Evolutionary conservation across 2,888 invertebrate species (phyloP), one percentile per base, ranked within the genome.

Genomic region (Argyresthia albistria): DNA sequence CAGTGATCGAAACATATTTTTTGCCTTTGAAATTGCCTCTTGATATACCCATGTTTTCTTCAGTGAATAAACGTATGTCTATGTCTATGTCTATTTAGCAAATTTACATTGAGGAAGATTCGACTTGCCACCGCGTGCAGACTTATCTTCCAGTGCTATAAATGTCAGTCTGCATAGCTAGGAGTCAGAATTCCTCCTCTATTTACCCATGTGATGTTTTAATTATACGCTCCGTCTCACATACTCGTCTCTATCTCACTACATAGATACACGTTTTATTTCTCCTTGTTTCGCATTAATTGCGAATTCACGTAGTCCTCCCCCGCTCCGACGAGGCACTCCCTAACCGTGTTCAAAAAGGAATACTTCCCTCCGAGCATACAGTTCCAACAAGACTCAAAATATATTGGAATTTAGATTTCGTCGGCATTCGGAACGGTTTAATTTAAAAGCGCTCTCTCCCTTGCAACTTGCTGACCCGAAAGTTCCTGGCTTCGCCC

Each of bases 201-300:
- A 39, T 39, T 39, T 39, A n/a, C n/a, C 39, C 39, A 61, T 65
- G 65, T 70, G 71, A 73, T 76, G 74, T 74, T 74, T 76, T 76
- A 76, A 78, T 76, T 75, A 76, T 64, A 69, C 76, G 73, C 62
- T 54, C 63, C 64, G 66, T 59, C 61, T 66, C 66, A 58, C 25
- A 25, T 25, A 25, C 25, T 4, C 25, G 25, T 25, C 25, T 68
- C 65, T 68, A 66, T 39, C 68, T 67, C 64, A 14, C 45, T 45
- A 15, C 39, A 42, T 11, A 12, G 42, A 54, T 54, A 43, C 48
- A 46, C 51, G 50, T 55, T 54, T 56, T 76, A 74, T 76, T 76
- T 74, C 72, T 66, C 62, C 69, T 69, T 78, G 76, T 76, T 75
- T 73, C 66, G 48, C 15, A 48, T 48, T 48, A 48, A 48, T 48